A percentile compares a stretch with the other conserved stretches of the same genome.
These are phyloP conservation scores for Antedon mediterranea DNA, from an alignment of 53 echinoderm and acorn worm genomes.

Conservation along the genomic window DNA sequence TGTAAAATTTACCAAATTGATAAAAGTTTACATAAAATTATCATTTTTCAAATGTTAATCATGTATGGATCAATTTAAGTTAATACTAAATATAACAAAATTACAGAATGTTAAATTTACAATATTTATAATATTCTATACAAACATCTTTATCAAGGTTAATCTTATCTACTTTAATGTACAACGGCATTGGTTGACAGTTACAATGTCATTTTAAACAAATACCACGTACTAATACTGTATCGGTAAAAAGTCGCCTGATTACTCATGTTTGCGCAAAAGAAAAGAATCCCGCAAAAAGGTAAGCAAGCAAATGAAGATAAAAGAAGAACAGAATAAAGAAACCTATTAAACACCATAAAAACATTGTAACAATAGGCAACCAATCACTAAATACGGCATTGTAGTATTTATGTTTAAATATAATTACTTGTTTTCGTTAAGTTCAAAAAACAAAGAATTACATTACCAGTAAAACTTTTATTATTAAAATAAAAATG, in stretches of 20 bases:
- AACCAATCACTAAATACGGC: neutral
- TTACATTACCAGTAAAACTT: too few species aligned
- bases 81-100: too few species aligned
- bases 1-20: too few species aligned
- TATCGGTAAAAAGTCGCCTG: neutral
- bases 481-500: too few species aligned
- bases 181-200: neutral
- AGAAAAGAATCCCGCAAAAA: slow-evolving; percentile 1
- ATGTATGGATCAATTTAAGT: too few species aligned
- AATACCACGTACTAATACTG: neutral
- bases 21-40: too few species aligned
- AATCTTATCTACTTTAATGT: neutral
- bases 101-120: too few species aligned
- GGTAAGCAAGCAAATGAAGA: neutral
- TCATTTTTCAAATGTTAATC: too few species aligned
- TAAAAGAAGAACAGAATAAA: neutral
- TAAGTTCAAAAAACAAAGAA: too few species aligned
- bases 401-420: too few species aligned
- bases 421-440: too few species aligned
- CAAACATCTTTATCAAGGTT: neutral
- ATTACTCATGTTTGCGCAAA: neutral
- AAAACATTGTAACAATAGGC: neutral
- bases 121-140: neutral
- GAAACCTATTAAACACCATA: neutral
- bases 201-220: neutral